Conservation (phyloP, 2,888 invertebrate genomes). For the Lasioglossum malachurum region DNA sequence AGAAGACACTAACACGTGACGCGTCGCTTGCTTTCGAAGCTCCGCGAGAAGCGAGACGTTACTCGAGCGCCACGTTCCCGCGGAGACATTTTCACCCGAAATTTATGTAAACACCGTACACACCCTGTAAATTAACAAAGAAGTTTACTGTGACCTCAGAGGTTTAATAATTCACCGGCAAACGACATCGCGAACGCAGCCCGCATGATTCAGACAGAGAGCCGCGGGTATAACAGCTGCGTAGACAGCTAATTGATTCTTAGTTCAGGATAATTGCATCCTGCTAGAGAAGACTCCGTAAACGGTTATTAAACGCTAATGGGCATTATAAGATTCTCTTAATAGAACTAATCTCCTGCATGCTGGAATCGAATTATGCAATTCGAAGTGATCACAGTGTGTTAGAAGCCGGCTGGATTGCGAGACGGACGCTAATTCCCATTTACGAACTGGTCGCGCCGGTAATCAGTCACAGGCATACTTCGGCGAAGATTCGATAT, state of each 20-base stretch:
- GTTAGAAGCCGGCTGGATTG: background rate
- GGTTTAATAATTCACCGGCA: background rate
- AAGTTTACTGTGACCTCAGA: background rate
- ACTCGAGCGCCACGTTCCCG: background rate
- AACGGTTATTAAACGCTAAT: constrained; percentile 17
- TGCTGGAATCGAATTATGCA: background rate
- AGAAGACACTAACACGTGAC: constrained; percentile 34
- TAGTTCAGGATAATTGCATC: constrained; percentile 4
- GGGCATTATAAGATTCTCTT: background rate
- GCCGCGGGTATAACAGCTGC: background rate
- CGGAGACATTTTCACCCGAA: constrained; percentile 7
- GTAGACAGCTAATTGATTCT: constrained; percentile 21
- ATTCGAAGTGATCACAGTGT: background rate
- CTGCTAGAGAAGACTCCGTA: background rate
- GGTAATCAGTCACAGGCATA: background rate
- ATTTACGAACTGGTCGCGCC: background rate
- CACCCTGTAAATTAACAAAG: background rate
- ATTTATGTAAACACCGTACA: constrained; percentile 17
- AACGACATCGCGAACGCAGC: background rate
- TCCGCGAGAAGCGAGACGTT: background rate
- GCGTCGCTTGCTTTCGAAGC: constrained; percentile 41
- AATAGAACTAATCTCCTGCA: constrained; percentile 2
- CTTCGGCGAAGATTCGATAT: background rate
- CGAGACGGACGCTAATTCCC: background rate
- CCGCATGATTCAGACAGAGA: background rate